These are phyloP conservation scores for Julus scandinavius DNA, from an alignment of 2,888 invertebrate species.

Conservation along the genomic window DNA sequence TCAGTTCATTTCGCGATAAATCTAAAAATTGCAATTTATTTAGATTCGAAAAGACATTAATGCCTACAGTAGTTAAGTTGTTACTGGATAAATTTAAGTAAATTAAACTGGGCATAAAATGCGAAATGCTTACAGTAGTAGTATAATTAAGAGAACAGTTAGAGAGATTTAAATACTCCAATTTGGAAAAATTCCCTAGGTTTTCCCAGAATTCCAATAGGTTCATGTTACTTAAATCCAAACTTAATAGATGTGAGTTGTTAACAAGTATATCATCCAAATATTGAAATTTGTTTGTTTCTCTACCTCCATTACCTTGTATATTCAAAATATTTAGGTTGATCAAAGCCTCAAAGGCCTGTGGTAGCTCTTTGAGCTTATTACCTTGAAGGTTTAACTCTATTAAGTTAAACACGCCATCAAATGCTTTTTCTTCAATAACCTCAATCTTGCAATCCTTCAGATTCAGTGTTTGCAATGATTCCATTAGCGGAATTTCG, in stretches of 20 bases:
- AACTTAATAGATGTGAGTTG: background rate
- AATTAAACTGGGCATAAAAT: background rate
- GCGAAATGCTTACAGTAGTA: background rate
- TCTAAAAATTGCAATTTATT: slow-evolving; percentile 13
- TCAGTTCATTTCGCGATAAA: slow-evolving; percentile 30
- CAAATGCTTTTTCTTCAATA: too few relatives aligned
- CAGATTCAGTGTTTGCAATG: too few relatives aligned
- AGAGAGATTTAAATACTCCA: background rate
- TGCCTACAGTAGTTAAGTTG: background rate
- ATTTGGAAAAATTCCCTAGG: background rate
- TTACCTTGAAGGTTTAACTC: too few relatives aligned
- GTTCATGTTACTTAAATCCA: slow-evolving; percentile 44
- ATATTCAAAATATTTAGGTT: too few relatives aligned
- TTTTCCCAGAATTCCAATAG: background rate
- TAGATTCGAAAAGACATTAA: background rate
- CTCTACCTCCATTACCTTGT: too few relatives aligned
- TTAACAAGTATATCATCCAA: too few relatives aligned
- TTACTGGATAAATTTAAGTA: background rate
- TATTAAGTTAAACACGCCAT: too few relatives aligned
- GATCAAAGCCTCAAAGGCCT: too few relatives aligned
- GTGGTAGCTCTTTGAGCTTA: too few relatives aligned
- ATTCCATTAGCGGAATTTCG: too few relatives aligned
- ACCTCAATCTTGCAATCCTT: background rate
- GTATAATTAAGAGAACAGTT: background rate
- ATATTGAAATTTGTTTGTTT: too few relatives aligned